Percentiles rank a stretch among this genome's conserved stretches.
phyloP scores from a whole-genome alignment of 2,113 vertebrate species.

The Ictalurus furcatus region DNA sequence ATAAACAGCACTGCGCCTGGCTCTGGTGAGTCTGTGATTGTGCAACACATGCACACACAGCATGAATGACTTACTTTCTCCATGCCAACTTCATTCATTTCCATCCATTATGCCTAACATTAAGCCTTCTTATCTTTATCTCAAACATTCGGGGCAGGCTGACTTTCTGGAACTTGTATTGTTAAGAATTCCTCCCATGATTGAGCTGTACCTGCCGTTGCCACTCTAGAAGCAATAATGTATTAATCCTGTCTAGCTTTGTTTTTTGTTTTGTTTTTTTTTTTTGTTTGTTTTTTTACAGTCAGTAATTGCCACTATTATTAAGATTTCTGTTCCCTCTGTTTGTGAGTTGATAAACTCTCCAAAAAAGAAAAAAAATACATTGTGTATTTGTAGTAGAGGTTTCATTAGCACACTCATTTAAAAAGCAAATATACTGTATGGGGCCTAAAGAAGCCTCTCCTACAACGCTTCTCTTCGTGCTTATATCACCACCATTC shows the following conservation, averaged over 20 bases:
- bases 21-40: slow-evolving; percentile 82
- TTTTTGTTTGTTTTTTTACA: background rate
- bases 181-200: background rate
- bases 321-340: background rate
- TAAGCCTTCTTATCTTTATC: slow-evolving; percentile 2
- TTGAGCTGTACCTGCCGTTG: background rate
- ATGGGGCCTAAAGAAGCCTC: background rate
- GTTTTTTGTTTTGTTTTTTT: background rate
- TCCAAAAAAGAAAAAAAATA: background rate
- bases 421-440: background rate
- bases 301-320: background rate
- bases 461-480: background rate
- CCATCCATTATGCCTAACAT: background rate
- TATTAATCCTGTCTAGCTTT: background rate
- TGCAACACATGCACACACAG: slow-evolving; percentile 1
- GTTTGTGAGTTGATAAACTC: background rate
- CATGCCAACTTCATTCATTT: slow-evolving; percentile 1
- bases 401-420: background rate
- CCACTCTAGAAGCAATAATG: background rate
- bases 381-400: background rate
- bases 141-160: background rate
- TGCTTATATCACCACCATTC: slow-evolving; percentile 4
- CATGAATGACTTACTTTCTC: background rate
- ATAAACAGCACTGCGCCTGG: slow-evolving; percentile 87
- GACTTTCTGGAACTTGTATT: background rate